phyloP scores from a whole-genome alignment of 2,888 invertebrate genomes.

The Teinopalpus imperialis region DNA sequence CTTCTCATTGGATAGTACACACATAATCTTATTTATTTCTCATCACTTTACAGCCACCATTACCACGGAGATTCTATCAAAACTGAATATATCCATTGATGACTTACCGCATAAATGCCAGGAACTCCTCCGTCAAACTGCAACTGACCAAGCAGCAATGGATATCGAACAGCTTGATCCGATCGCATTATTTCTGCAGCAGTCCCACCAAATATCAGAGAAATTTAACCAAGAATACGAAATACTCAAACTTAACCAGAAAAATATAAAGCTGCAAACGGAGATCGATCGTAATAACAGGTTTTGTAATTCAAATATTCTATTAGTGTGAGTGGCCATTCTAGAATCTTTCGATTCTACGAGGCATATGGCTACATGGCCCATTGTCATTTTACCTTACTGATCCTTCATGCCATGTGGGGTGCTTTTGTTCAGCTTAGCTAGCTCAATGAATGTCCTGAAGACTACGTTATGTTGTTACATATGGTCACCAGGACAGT shows the following conservation, averaged over 20 bases:
- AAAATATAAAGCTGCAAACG: slow-evolving; percentile 52
- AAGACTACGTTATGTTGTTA: too few relatives aligned
- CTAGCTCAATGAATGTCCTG: too few relatives aligned
- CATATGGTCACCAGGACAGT: too few relatives aligned
- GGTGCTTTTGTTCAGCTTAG: too few relatives aligned
- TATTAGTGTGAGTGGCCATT: too few relatives aligned
- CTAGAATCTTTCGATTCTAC: too few relatives aligned
- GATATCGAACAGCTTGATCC: slow-evolving; percentile 52
- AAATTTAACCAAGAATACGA: slow-evolving; percentile 61
- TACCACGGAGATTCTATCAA: slow-evolving; percentile 51
- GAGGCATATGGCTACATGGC: too few relatives aligned
- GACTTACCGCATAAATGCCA: slow-evolving; percentile 60
- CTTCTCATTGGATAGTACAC: too few relatives aligned
- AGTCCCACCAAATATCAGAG: slow-evolving; percentile 45
- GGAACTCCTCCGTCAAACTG: slow-evolving; percentile 46
- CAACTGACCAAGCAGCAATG: slow-evolving; percentile 41
- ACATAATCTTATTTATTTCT: slow-evolving; percentile 9
- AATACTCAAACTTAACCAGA: slow-evolving; percentile 60
- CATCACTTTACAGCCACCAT: slow-evolving; percentile 45
- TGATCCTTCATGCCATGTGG: too few relatives aligned
- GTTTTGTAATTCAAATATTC: too few relatives aligned
- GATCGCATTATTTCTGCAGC: slow-evolving; percentile 49
- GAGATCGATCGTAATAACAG: slow-evolving; percentile 62
- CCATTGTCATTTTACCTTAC: too few relatives aligned
- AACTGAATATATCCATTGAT: slow-evolving; percentile 56